A percentile compares a stretch with the other conserved stretches of the same genome.
These are phyloP conservation scores for Oryctes rhinoceros DNA, from an alignment of 1,140 invertebrate species.

Conservation along the genomic window DNA sequence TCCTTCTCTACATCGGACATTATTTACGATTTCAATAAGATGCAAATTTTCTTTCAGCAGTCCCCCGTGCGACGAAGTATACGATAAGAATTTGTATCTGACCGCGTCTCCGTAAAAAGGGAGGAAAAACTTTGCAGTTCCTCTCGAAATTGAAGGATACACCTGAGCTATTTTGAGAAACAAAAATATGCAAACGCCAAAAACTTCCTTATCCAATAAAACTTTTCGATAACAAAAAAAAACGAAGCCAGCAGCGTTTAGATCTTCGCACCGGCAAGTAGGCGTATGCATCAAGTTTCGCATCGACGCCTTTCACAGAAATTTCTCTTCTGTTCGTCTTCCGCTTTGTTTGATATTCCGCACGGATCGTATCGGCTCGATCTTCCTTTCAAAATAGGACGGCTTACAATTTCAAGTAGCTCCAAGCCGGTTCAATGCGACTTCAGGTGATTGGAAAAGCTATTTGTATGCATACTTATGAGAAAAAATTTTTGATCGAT, in stretches of 20 bases:
- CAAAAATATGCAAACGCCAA: constrained; percentile 30
- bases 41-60: no score
- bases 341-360: neutral
- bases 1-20: neutral
- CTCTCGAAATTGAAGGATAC: neutral
- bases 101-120: neutral
- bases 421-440: neutral
- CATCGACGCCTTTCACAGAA: neutral
- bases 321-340: neutral
- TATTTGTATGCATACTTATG: neutral
- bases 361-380: neutral
- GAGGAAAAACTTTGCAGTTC: neutral
- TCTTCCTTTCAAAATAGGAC: neutral
- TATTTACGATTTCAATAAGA: no score
- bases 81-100: constrained; percentile 17
- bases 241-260: neutral
- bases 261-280: neutral
- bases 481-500: neutral
- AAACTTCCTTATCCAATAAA: constrained; percentile 31
- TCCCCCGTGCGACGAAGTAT: neutral
- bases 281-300: constrained; percentile 2
- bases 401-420: constrained; percentile 12
- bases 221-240: neutral
- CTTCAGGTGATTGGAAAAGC: neutral
- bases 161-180: constrained; percentile 3